Base-by-base conservation (phyloP, 1,140 invertebrate species). In the Papilio polytes region DNA sequence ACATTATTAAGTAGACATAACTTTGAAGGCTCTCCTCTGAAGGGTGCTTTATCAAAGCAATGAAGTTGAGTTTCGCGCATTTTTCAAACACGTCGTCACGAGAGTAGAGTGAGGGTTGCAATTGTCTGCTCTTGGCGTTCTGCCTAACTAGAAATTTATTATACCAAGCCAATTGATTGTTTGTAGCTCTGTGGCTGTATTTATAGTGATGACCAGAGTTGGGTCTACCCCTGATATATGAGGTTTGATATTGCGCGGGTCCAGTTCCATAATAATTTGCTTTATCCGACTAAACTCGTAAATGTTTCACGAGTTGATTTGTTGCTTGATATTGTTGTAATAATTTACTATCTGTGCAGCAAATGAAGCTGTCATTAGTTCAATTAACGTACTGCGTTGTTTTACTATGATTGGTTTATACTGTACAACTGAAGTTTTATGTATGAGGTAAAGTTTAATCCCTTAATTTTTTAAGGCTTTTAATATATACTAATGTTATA, bases 81-180 rank as follows among this genome's bases (percentile, higher is more conserved):
- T 20, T 59, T 22, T 66, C 12, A 26, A 63, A 66, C 22, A 26
- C 59, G 59, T 66, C 59, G 12, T 66, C 22, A 13, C 18, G 59
- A 15, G 59, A 22, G 59, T 31, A 26, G 10, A 66, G 9, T 10
- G 13, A 66, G 59, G 59, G 59, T 59, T 26, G 12, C 59, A 59
- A 26, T 66, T 66, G 59, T 66, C 59, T 9, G 59, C 59, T 26
- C 22, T 66, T 66, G 59, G 59, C 59, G 59, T 26, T 66, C 59
- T 66, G 59, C 59, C 59, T 66, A 12, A 66, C 22, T 66, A 31
- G 56, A 41, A 41, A 41, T 41, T 20, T 10, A 66, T 66, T 31
- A 66, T 66, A 18, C 18, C 1, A 13, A 13, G 59, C 26, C 59
- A 66, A 66, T 66, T 66, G 20, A 26, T 66, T 66, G 59, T 66